Base-by-base conservation (phyloP, 1,140 invertebrate species). In the Zaprionus kolodkinae region DNA sequence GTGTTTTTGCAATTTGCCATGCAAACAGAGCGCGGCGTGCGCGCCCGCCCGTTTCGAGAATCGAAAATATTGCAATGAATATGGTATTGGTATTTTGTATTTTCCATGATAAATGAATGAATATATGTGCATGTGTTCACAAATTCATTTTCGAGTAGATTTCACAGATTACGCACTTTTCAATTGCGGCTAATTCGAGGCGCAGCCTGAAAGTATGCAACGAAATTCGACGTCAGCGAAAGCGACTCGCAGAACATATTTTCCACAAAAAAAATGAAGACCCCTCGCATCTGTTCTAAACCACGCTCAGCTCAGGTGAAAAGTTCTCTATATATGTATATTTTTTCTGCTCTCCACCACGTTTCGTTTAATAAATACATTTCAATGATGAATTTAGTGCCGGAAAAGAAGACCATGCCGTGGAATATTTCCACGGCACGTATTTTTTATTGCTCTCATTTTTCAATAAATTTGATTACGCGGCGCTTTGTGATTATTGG, bases 401-500 rank as follows among this genome's bases (percentile, higher is more conserved):
- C 33, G 35, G 17, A 27, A 66, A 66, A 55, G 63, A 56, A 11
- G 6, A 57, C 33, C 21, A 21, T 21, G 50, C 66, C 43, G 56
- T 50, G 45, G 27, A 72, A 59, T 21, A 65, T 66, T 59, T 55
- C 38, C 11, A 54, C n/a, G 69, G 35, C 79, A 75, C 81, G 66
- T 71, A 76, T 64, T 88, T 75, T 89, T 89, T 89, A 89, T 85
- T 72, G 72, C 85, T 68, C 73, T 89, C 78, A 89, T 89, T 89
- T 89, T 89, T 89, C 85, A 89, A 89, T 89, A 89, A 89, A 89
- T 89, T 89, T 89, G 85, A 89, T 89, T 89, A 89, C 85, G 85
- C 76, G 60, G 85, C 86, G 86, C 86, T 90, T 89, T 79, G 86
- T 89, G 85, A 89, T 89, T 89, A 89, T 89, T 89, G 85, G 85